Evolutionary conservation across 2,888 invertebrate genomes (phyloP).

Genomic region (Cephus pygmeus): DNA sequence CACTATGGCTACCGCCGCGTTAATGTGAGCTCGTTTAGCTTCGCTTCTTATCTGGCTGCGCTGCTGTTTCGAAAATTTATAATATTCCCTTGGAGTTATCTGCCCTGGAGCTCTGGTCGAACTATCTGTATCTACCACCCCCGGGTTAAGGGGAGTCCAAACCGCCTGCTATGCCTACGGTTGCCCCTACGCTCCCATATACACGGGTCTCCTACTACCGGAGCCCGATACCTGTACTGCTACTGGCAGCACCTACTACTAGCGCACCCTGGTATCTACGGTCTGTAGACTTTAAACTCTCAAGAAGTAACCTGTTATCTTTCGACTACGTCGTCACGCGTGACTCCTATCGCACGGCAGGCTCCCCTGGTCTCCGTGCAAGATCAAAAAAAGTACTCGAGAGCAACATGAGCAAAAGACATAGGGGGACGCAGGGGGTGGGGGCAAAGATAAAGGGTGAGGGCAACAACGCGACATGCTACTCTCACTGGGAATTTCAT

Average conservation of each 20-base stretch:
- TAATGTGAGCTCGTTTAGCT: slow-evolving; percentile 53
- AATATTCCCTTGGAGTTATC: slow-evolving; percentile 41
- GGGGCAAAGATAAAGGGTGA: too few species aligned
- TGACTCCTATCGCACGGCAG: slow-evolving; percentile 18
- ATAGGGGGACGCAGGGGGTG: too few species aligned
- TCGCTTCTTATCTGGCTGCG: slow-evolving; percentile 45
- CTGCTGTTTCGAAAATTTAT: slow-evolving; percentile 47
- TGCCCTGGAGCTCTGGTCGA: slow-evolving; percentile 17
- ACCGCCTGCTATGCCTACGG: not conserved
- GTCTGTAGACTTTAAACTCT: not conserved
- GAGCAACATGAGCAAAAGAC: not conserved
- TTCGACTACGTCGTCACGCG: slow-evolving; percentile 29
- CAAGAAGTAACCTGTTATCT: slow-evolving; percentile 31
- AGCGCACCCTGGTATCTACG: not conserved
- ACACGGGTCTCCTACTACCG: not conserved
- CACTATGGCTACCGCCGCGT: slow-evolving; percentile 27
- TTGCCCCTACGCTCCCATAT: not conserved
- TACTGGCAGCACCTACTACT: not conserved
- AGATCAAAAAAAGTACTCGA: not conserved
- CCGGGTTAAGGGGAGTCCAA: not conserved
- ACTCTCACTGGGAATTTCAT: not conserved
- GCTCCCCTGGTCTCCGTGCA: not conserved
- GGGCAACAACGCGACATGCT: not conserved
- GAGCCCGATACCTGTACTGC: not conserved
- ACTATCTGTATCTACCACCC: not conserved